Evolutionary conservation across 2,888 invertebrate genomes (phyloP).

Genomic region (Idaea aversata): DNA sequence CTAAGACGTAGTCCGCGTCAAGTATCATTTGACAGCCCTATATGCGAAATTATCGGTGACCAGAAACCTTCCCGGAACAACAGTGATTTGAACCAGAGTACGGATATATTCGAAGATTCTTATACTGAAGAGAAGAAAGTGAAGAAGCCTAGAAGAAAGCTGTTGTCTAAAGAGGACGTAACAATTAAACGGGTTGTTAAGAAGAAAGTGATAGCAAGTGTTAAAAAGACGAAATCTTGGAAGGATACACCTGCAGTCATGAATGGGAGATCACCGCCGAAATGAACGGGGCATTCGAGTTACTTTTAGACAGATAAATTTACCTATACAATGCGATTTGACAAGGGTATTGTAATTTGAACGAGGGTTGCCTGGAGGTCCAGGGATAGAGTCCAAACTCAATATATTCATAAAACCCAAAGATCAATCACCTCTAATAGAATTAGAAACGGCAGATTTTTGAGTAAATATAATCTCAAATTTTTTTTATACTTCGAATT

Average conservation of each 20-base stretch:
- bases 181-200: constrained; percentile 60
- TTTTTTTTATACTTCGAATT: too few relatives aligned
- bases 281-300: constrained; percentile 26
- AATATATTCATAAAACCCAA: too few relatives aligned
- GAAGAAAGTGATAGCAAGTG: constrained; percentile 52
- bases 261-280: constrained; percentile 63
- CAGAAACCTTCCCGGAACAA: constrained; percentile 31
- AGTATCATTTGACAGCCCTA: constrained; percentile 67
- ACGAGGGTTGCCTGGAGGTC: too few relatives aligned
- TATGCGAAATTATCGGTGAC: constrained; percentile 55
- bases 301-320: too few relatives aligned
- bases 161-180: constrained; percentile 57
- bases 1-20: constrained; percentile 50
- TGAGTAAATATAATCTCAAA: too few relatives aligned
- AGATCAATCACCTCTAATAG: too few relatives aligned
- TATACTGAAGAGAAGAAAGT: constrained; percentile 59
- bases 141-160: constrained; percentile 54
- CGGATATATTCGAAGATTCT: constrained; percentile 72
- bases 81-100: constrained; percentile 51
- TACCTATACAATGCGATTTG: too few relatives aligned
- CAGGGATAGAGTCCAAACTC: too few relatives aligned
- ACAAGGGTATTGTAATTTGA: too few relatives aligned
- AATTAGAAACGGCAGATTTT: too few relatives aligned
- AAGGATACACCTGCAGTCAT: constrained; percentile 58
- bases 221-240: constrained; percentile 59